phyloP scores from a whole-genome alignment of 2,888 invertebrate genomes.

The Drosophila leonis region DNA sequence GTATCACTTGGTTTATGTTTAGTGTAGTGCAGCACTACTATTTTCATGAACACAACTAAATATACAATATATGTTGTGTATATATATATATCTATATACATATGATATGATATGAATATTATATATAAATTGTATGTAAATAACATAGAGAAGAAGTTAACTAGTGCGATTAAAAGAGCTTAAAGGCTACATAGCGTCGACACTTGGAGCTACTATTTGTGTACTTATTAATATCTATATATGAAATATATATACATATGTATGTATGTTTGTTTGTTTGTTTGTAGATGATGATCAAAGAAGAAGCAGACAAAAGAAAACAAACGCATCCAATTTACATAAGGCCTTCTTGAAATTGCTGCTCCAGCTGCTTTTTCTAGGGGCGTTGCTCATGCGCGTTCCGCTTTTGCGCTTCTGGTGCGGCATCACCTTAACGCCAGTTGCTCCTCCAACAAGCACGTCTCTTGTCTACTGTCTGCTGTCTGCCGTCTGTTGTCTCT shows the following conservation, averaged over 20 bases:
- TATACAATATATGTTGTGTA: too few relatives aligned
- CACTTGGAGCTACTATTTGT: background rate
- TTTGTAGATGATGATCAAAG: background rate
- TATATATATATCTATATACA: too few relatives aligned
- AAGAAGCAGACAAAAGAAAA: slow-evolving; percentile 7
- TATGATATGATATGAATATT: too few relatives aligned
- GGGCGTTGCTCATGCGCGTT: slow-evolving; percentile 37
- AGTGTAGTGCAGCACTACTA: background rate
- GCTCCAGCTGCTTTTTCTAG: slow-evolving; percentile 6
- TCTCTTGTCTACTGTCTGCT: background rate
- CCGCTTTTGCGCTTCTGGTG: slow-evolving; percentile 40
- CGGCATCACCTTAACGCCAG: slow-evolving; percentile 24
- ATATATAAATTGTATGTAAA: background rate
- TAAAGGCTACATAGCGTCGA: background rate
- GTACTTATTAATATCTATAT: background rate
- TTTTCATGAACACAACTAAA: background rate
- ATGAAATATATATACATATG: background rate
- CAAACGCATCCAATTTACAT: slow-evolving; percentile 33
- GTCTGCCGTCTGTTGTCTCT: slow-evolving; percentile 18
- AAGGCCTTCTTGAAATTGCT: slow-evolving; percentile 28
- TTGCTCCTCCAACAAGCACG: slow-evolving; percentile 2
- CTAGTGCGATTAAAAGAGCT: too few relatives aligned
- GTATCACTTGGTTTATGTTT: background rate
- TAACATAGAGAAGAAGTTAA: background rate
- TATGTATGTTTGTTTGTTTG: background rate